phyloP scores from a whole-genome alignment of 2,888 invertebrate genomes.

The Zaprionus lineosus region DNA sequence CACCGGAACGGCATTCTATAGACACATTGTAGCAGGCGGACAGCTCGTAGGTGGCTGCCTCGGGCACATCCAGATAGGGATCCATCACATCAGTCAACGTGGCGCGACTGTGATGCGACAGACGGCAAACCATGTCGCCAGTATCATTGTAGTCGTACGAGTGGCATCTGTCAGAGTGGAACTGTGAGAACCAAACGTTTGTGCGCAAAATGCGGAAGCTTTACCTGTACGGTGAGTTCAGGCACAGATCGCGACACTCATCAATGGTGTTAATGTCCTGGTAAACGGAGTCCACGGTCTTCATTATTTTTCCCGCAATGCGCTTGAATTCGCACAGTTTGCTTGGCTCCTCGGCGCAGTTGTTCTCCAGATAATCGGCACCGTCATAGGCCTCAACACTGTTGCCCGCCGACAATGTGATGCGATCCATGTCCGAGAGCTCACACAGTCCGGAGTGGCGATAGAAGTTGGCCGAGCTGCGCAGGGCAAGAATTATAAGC shows the following conservation, averaged over 20 bases:
- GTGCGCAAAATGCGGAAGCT: background rate
- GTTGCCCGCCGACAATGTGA: conserved; percentile 92
- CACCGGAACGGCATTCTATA: conserved; percentile 94
- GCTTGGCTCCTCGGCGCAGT: conserved; percentile 96
- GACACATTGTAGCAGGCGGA: conserved; percentile 96
- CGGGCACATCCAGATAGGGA: conserved; percentile 93
- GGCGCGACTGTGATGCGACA: conserved; percentile 94
- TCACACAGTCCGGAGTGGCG: conserved; percentile 94
- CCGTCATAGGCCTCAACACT: conserved; percentile 89
- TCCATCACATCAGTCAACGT: conserved; percentile 94
- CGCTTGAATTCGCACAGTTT: conserved; percentile 97
- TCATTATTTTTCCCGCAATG: conserved; percentile 92
- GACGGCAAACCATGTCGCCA: conserved; percentile 95
- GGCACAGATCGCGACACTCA: conserved; percentile 93
- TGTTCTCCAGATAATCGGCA: conserved; percentile 94
- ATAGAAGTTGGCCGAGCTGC: conserved; percentile 94
- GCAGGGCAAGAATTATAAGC: conserved; percentile 53
- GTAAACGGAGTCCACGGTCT: conserved; percentile 96
- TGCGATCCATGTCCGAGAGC: conserved; percentile 95
- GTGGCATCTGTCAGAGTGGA: conserved; percentile 86
- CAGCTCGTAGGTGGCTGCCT: conserved; percentile 94
- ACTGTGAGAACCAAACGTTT: conserved; percentile 29
- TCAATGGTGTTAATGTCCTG: conserved; percentile 93
- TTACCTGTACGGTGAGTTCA: conserved; percentile 92
- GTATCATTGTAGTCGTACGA: conserved; percentile 97